Conservation (phyloP, 2,113 vertebrate genomes). For the Gavia stellata region DNA sequence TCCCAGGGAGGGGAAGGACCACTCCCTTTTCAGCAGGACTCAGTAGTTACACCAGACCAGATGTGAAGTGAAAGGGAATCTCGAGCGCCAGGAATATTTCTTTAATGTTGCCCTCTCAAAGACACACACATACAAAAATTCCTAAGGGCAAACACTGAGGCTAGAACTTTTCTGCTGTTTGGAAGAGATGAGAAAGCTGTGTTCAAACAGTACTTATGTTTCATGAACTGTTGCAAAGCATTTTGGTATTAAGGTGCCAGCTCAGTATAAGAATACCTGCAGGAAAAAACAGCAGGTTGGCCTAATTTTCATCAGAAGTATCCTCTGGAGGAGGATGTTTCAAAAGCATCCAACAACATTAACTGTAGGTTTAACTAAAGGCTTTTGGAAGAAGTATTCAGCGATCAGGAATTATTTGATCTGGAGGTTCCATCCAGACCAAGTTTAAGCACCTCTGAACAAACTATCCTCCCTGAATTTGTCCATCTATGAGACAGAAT, state of each 20-base stretch:
- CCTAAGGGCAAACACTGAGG: background rate
- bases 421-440: background rate
- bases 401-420: background rate
- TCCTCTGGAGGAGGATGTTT: background rate
- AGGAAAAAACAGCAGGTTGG: background rate
- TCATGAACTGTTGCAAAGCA: accelerated
- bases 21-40: background rate
- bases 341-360: background rate
- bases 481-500: background rate
- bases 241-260: background rate
- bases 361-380: background rate
- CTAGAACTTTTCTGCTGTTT: background rate
- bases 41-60: background rate
- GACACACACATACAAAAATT: accelerated
- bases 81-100: background rate
- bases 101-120: accelerated
- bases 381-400: background rate
- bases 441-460: background rate
- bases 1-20: background rate
- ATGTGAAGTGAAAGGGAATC: background rate
- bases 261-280: background rate
- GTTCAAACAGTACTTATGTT: background rate
- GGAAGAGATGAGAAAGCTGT: background rate
- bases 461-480: background rate
- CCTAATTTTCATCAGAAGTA: background rate